Percentiles rank a stretch among this genome's conserved stretches.
phyloP scores from a whole-genome alignment of 2,113 vertebrate species.

The Colius striatus region DNA sequence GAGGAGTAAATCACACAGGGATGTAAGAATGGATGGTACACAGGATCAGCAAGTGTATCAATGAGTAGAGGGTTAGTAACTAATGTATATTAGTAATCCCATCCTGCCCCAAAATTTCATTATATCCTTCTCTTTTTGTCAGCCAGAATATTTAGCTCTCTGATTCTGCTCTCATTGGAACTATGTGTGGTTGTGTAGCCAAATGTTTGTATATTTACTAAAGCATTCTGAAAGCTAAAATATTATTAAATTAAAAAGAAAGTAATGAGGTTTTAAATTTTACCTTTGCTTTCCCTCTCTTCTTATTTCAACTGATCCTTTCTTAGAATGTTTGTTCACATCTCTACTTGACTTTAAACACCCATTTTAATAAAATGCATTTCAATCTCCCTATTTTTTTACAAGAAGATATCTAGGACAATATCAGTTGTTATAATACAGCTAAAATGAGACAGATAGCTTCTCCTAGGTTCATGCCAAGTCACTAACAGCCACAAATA shows the following conservation, averaged over 20 bases:
- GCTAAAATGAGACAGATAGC: not conserved
- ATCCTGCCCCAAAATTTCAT: not conserved
- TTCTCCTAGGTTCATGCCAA: not conserved
- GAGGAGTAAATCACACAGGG: not conserved
- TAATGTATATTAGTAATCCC: not conserved
- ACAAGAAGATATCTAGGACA: not conserved
- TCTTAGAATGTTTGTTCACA: not conserved
- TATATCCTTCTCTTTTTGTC: not conserved
- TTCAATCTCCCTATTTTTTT: not conserved
- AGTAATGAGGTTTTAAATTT: not conserved
- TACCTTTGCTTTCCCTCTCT: not conserved
- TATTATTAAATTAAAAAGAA: not conserved
- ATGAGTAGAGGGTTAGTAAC: not conserved
- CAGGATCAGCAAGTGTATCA: not conserved
- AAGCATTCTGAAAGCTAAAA: not conserved
- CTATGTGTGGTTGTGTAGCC: not conserved
- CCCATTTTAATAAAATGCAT: not conserved
- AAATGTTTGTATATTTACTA: not conserved
- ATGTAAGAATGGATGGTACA: rapidly evolving
- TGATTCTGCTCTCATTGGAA: not conserved
- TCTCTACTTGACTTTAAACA: not conserved
- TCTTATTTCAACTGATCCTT: not conserved
- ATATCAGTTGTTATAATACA: not conserved
- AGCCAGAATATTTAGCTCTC: not conserved
- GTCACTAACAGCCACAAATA: not conserved